phyloP scores from a whole-genome alignment of 35 echinoderm and acorn worm species.

The Lytechinus pictus region DNA sequence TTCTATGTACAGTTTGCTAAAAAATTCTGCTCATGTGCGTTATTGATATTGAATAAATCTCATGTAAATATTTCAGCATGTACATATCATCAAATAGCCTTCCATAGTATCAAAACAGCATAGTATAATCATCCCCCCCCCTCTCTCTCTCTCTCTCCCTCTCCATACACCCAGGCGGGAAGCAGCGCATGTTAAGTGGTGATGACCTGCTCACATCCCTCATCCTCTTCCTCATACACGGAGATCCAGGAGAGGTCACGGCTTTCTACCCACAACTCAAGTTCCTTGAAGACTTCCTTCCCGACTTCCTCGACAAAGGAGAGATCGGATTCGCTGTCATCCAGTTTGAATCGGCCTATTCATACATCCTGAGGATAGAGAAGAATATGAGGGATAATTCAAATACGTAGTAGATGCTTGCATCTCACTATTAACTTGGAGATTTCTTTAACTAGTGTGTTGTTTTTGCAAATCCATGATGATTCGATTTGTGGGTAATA shows the following conservation, averaged over 20 bases:
- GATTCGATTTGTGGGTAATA: no score
- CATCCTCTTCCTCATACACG: slow-evolving; percentile 78
- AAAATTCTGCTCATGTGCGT: no score
- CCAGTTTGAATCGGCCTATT: slow-evolving; percentile 73
- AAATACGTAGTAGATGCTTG: no score
- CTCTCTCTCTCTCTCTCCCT: neutral
- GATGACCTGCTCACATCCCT: slow-evolving; percentile 80
- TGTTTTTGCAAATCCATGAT: no score
- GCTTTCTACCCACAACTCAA: slow-evolving; percentile 70
- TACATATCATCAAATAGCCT: neutral
- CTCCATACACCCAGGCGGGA: slow-evolving; percentile 68
- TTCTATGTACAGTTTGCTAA: no score
- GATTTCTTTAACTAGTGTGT: no score
- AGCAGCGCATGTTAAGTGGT: slow-evolving; percentile 72
- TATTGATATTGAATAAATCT: neutral
- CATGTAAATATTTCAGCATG: neutral
- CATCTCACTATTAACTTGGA: no score
- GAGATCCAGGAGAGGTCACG: slow-evolving; percentile 66
- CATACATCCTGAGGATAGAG: slow-evolving; percentile 54
- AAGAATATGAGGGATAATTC: neutral
- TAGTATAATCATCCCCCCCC: neutral
- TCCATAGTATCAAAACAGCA: neutral
- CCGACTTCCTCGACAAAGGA: slow-evolving; percentile 78
- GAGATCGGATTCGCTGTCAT: slow-evolving; percentile 73
- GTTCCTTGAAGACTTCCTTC: slow-evolving; percentile 76